A percentile compares a stretch with the other conserved stretches of the same genome.
Conservation (phyloP, 2,797 vertebrate species). For the Antrozous pallidus region DNA sequence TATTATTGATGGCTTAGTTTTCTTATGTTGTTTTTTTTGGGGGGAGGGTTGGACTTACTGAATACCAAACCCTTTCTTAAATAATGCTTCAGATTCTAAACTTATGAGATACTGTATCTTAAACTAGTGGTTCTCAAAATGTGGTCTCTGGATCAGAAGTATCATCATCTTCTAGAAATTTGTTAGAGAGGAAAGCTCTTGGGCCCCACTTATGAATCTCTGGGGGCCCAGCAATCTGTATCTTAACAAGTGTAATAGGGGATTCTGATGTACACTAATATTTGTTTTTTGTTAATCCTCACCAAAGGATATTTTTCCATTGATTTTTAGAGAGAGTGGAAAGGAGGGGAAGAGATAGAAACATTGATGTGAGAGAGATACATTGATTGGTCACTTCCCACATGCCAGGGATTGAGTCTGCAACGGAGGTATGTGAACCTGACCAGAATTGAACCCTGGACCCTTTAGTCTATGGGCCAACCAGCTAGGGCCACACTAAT, state of each 20-base stretch:
- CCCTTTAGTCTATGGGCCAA: too few species aligned
- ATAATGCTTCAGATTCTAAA: background rate
- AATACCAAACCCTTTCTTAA: slow-evolving; percentile 6
- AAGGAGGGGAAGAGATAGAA: too few species aligned
- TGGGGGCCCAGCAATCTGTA: background rate
- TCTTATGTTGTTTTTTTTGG: background rate
- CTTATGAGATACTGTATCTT: background rate
- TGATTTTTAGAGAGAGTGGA: too few species aligned
- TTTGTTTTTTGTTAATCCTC: too few species aligned
- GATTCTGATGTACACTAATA: background rate
- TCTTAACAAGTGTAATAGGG: background rate
- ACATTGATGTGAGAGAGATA: too few species aligned
- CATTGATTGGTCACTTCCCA: too few species aligned
- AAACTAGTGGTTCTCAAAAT: slow-evolving; percentile 15
- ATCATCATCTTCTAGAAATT: slow-evolving; percentile 3
- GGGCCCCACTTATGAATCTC: background rate
- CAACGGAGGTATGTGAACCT: too few species aligned
- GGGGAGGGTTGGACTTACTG: background rate
- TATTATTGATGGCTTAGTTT: background rate
- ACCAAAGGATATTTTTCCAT: too few species aligned
- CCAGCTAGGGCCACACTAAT: too few species aligned
- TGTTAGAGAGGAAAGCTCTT: background rate
- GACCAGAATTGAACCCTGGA: too few species aligned
- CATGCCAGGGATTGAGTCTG: too few species aligned
- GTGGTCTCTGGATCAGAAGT: background rate